These are phyloP conservation scores for Drosophila pruinosa DNA, from an alignment of 1,140 invertebrate species.

Conservation along the genomic window DNA sequence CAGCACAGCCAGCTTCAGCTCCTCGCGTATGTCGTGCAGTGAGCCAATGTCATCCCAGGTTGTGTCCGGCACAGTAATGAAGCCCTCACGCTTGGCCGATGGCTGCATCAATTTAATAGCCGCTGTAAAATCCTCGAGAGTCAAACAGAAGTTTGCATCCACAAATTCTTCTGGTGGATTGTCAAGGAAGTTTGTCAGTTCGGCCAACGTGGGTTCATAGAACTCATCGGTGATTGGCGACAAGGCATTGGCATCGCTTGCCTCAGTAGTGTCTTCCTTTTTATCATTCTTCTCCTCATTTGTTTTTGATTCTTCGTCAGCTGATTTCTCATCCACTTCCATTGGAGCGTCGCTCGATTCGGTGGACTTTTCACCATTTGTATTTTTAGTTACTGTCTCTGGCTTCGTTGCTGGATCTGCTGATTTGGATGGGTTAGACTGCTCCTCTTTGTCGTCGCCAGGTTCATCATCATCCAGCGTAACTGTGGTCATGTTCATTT, in stretches of 20 bases:
- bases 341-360: slow-evolving; percentile 29
- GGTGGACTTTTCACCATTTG: slow-evolving; percentile 36
- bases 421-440: not conserved
- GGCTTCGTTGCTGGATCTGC: slow-evolving; percentile 1
- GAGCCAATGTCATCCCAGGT: slow-evolving; percentile 99
- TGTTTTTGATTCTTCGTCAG: not conserved
- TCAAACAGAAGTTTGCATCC: slow-evolving; percentile 86
- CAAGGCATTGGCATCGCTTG: not conserved
- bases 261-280: not conserved
- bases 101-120: slow-evolving; percentile 94
- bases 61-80: slow-evolving; percentile 97
- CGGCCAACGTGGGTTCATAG: slow-evolving; percentile 69
- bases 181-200: slow-evolving; percentile 84
- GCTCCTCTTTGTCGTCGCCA: slow-evolving; percentile 45
- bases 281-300: not conserved
- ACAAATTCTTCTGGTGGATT: slow-evolving; percentile 72
- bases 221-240: slow-evolving; percentile 33
- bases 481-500: slow-evolving; percentile 73
- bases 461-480: slow-evolving; percentile 73
- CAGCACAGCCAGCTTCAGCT: slow-evolving; percentile 95
- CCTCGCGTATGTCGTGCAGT: slow-evolving; percentile 92
- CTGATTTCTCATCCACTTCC: slow-evolving; percentile 49
- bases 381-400: slow-evolving; percentile 36
- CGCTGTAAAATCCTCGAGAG: slow-evolving; percentile 89
- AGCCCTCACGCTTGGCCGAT: slow-evolving; percentile 98